phyloP scores from a whole-genome alignment of 1,140 invertebrate genomes.

The Apis mellifera region DNA sequence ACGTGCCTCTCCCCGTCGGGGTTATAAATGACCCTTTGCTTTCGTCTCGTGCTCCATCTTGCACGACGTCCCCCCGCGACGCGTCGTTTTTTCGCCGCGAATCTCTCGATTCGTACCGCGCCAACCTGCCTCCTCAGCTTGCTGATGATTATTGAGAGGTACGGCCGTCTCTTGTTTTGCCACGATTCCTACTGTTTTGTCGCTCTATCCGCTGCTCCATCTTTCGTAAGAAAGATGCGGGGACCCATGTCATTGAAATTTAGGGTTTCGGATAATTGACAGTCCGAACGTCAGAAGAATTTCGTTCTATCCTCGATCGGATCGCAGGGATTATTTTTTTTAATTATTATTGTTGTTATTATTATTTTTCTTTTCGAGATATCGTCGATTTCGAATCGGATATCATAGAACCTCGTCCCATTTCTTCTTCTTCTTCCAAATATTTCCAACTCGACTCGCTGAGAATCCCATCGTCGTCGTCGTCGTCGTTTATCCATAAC shows the following conservation, averaged over 20 bases:
- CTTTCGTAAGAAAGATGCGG: not conserved
- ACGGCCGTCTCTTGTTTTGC: not conserved
- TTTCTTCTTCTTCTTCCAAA: no score
- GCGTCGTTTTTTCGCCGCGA: conserved; percentile 48
- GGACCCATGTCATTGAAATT: no score
- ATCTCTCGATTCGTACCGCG: conserved; percentile 45
- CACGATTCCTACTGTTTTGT: not conserved
- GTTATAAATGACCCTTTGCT: conserved; percentile 71
- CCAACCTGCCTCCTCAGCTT: not conserved
- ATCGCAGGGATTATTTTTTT: no score
- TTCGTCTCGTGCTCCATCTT: conserved; percentile 62
- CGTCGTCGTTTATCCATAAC: conserved; percentile 34
- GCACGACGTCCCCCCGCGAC: conserved; percentile 31
- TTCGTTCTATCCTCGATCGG: no score
- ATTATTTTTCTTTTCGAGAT: no score
- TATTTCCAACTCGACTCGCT: no score
- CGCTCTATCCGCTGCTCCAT: not conserved
- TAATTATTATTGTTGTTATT: no score
- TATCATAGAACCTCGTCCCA: no score
- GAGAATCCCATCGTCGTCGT: not conserved
- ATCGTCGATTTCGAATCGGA: no score
- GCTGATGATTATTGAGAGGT: conserved; percentile 28
- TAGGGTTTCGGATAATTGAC: not conserved
- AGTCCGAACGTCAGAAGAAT: not conserved
- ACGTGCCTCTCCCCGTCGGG: conserved; percentile 58